phyloP scores from a whole-genome alignment of 2,113 vertebrate genomes.

The Prochilodus magdalenae region DNA sequence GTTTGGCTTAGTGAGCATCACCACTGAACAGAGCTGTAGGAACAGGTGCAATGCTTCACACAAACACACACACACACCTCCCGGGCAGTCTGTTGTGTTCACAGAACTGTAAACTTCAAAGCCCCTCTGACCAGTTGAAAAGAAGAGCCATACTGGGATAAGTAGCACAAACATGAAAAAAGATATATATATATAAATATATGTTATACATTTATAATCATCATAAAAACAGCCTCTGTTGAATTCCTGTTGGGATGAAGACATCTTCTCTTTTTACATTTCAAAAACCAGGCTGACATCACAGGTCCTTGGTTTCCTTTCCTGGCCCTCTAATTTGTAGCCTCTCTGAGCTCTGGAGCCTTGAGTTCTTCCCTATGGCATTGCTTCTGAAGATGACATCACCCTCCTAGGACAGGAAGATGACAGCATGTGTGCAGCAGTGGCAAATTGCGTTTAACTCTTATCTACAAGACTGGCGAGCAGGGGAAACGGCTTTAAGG shows the following conservation, averaged over 20 bases:
- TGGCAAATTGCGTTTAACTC: slow-evolving; percentile 60
- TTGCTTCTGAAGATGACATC: slow-evolving; percentile 28
- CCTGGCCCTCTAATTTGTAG: slow-evolving; percentile 9
- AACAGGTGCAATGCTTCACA: slow-evolving; percentile 19
- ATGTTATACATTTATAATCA: too few relatives aligned
- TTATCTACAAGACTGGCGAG: slow-evolving; percentile 57
- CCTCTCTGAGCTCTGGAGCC: slow-evolving; percentile 3
- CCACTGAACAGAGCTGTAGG: not conserved
- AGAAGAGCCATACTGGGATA: slow-evolving; percentile 12
- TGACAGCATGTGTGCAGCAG: slow-evolving; percentile 37
- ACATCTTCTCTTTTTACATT: slow-evolving; percentile 23
- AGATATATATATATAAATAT: too few relatives aligned
- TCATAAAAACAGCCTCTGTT: not conserved
- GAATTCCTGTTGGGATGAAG: slow-evolving; percentile 29
- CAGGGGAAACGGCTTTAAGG: slow-evolving; percentile 59
- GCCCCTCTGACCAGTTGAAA: slow-evolving; percentile 6
- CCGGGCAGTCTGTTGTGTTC: not conserved
- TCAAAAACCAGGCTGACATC: slow-evolving; percentile 34
- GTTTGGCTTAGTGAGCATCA: slow-evolving; percentile 4
- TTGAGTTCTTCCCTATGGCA: not conserved
- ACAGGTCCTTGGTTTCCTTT: slow-evolving; percentile 6
- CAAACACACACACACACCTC: slow-evolving; percentile 3
- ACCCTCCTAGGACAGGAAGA: slow-evolving; percentile 17
- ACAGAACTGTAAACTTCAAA: slow-evolving; percentile 19
- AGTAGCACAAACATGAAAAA: slow-evolving; percentile 8